Base-by-base conservation (phyloP, 2,888 invertebrate genomes). In the Drosophila mimica region DNA sequence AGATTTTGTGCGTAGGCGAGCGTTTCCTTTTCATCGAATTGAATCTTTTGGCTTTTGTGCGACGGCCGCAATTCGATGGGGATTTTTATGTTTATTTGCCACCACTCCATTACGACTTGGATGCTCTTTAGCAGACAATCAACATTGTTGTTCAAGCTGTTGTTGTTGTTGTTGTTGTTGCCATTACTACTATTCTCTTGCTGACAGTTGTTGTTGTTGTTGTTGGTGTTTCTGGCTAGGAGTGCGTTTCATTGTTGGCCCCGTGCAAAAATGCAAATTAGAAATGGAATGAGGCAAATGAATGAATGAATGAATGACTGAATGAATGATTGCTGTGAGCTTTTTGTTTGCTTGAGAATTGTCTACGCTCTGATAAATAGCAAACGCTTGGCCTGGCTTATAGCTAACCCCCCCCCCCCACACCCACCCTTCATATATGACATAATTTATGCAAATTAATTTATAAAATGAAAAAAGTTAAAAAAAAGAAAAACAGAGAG, bases 111-210 rank as follows among this genome's bases (percentile, higher is more conserved):
- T 87, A 88, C 84, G 90, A 83, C 87, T 88, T 86, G 83, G 83
- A 90, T 86, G 86, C 84, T 84, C 81, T 89, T 90, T 91, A 89
- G 88, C 86, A 88, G 90, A 88, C 88, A 89, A 89, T 89, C 88
- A 90, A 76, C 85, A 74, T 79, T 81, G 79, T 77, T 85, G 82
- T 17, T 31, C 46, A 0, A 51, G 58, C 17, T 53, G 30, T 33
- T 38, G 33, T 33, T 56, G 53, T 49, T 68, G 30, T 53, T 68
- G 33, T 53, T 36, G 36, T 57, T 51, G 43, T 31, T 60, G 34
- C 15, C 36, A 28, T 28, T 36, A 30, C 13, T 56, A 40, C 20
- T 40, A 31, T 40, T 31, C 40, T 30, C 13, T 13, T 13, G n/a
- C 20, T 70, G 57, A n/a, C 40, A n/a, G 54, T 60, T 69, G 34